Evolutionary conservation across 2,113 vertebrate genomes (phyloP).

Genomic region (Nothocercus nigrocapillus): DNA sequence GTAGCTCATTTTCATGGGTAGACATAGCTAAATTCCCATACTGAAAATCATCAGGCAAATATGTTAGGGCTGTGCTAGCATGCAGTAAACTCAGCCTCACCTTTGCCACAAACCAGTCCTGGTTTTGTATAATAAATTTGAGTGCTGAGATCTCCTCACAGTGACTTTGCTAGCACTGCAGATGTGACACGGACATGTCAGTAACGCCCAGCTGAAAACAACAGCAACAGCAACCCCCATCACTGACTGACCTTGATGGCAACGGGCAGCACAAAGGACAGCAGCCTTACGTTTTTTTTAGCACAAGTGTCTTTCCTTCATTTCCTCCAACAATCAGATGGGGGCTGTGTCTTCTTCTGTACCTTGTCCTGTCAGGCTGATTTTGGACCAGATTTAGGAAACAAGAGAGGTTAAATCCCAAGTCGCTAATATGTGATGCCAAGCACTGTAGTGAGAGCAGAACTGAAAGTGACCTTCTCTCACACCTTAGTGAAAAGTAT

Average conservation of each 20-base stretch:
- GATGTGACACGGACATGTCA: fast-evolving
- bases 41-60: not conserved
- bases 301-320: not conserved
- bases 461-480: not conserved
- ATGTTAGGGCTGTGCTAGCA: not conserved
- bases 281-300: not conserved
- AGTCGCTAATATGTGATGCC: not conserved
- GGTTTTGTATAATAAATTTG: not conserved
- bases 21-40: not conserved
- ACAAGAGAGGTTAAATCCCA: not conserved
- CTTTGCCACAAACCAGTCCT: not conserved
- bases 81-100: not conserved
- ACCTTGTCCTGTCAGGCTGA: not conserved
- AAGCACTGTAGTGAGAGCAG: not conserved
- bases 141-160: not conserved
- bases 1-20: not conserved
- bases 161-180: not conserved
- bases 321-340: not conserved
- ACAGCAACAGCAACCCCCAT: not conserved
- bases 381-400: not conserved
- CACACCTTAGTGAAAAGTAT: not conserved
- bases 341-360: not conserved
- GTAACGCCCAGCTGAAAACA: not conserved
- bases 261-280: not conserved
- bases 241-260: not conserved